These are phyloP conservation scores for Diabrotica balteata DNA, from an alignment of 2,888 invertebrate genomes.

Conservation along the genomic window DNA sequence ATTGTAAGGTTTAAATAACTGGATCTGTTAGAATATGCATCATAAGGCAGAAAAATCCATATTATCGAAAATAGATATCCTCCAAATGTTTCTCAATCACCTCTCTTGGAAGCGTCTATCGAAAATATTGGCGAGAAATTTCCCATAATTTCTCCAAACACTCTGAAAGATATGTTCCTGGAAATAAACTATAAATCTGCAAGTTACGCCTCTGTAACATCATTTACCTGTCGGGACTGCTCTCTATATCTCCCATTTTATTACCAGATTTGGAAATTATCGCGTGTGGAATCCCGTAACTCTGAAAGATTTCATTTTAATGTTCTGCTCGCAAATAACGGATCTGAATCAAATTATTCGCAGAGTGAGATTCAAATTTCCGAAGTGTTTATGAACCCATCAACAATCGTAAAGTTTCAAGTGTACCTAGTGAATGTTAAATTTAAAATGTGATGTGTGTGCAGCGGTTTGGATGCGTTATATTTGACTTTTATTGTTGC, in stretches of 20 bases:
- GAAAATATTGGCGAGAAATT: conserved; percentile 9
- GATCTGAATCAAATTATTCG: conserved; percentile 48
- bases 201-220: conserved; percentile 36
- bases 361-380: conserved; percentile 44
- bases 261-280: conserved; percentile 48
- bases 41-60: no score
- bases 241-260: conserved; percentile 46
- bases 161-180: conserved; percentile 10
- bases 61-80: no score
- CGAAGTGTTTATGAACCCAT: conserved; percentile 35
- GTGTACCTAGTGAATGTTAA: conserved; percentile 1
- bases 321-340: conserved; percentile 45
- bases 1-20: no score
- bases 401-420: conserved; percentile 31
- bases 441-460: conserved; percentile 1
- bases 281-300: conserved; percentile 48
- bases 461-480: not conserved
- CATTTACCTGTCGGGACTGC: conserved; percentile 43
- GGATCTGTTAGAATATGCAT: no score
- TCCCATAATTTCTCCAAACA: conserved; percentile 7
- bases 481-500: not conserved
- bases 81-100: not conserved
- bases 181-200: conserved; percentile 25
- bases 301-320: conserved; percentile 51
- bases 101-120: not conserved